Conservation (phyloP, 2,888 invertebrate species). For the Eristalis arbustorum region DNA sequence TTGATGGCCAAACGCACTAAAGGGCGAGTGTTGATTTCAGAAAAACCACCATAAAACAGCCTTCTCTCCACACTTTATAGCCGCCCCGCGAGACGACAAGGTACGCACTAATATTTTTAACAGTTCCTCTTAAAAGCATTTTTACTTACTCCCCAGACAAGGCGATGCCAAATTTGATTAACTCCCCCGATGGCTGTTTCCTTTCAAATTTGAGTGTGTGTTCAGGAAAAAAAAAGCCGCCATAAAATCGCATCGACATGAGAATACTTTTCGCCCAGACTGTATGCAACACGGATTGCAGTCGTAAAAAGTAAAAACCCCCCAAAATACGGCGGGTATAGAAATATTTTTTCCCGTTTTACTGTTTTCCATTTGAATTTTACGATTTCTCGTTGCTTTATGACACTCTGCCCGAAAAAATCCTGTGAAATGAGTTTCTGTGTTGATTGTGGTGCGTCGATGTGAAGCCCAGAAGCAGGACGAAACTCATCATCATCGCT, state of each 20-base stretch:
- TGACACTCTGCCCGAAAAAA: conserved; percentile 24
- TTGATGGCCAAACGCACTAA: no score
- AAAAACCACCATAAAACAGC: neutral
- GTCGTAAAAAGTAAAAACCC: conserved; percentile 31
- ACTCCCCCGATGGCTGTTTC: neutral
- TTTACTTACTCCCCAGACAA: neutral
- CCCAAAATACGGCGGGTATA: conserved; percentile 4
- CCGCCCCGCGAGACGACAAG: neutral
- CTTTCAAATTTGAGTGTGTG: neutral
- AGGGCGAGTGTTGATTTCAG: neutral
- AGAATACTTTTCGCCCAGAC: conserved; percentile 26
- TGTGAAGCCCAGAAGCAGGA: conserved; percentile 18
- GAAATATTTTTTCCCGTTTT: conserved; percentile 32
- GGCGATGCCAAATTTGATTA: neutral
- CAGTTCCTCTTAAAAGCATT: neutral
- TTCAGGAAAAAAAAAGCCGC: neutral
- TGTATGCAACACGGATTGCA: conserved; percentile 55
- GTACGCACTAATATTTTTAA: neutral
- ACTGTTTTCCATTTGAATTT: conserved; percentile 59
- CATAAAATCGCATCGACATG: neutral
- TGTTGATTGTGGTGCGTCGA: neutral
- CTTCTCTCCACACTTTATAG: neutral
- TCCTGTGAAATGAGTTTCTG: conserved; percentile 39
- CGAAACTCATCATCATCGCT: conserved; percentile 43
- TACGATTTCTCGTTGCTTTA: conserved; percentile 54